Evolutionary conservation across 2,888 invertebrate species (phyloP).

Genomic region (Spilarctia lutea): DNA sequence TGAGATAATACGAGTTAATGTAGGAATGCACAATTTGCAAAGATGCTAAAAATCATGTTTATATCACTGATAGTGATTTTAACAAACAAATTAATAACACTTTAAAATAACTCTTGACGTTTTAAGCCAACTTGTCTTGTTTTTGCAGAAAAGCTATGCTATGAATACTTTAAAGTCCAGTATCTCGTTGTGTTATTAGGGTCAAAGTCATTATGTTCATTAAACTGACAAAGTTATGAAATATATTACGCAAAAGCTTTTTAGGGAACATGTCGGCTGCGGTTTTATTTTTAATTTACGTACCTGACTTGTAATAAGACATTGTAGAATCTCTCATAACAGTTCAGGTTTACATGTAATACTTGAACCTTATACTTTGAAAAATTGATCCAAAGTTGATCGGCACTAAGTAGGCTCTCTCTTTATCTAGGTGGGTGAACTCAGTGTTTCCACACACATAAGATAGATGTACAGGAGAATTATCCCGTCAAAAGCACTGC

Average conservation of each 20-base stretch:
- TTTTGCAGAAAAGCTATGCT: not conserved
- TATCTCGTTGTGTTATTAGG: not conserved
- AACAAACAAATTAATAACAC: not conserved
- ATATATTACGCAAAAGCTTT: slow-evolving; percentile 3
- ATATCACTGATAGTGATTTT: not conserved
- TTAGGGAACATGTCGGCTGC: not conserved
- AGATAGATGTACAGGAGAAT: too few species aligned
- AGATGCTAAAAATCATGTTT: not conserved
- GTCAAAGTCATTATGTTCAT: slow-evolving; percentile 2
- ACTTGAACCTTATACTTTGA: not conserved
- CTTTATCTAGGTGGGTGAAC: too few species aligned
- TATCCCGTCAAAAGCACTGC: too few species aligned
- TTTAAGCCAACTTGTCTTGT: not conserved
- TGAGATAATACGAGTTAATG: not conserved
- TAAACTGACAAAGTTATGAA: slow-evolving; percentile 5
- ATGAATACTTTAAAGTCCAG: not conserved
- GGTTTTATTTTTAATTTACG: not conserved
- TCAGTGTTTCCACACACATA: too few species aligned
- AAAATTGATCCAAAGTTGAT: not conserved
- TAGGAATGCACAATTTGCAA: not conserved
- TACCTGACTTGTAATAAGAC: not conserved
- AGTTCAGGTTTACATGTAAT: not conserved
- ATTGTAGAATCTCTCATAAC: not conserved
- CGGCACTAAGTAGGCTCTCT: too few species aligned
- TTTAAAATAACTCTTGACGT: not conserved